Conservation (phyloP, 2,888 invertebrate species). For the Arctia plantaginis region DNA sequence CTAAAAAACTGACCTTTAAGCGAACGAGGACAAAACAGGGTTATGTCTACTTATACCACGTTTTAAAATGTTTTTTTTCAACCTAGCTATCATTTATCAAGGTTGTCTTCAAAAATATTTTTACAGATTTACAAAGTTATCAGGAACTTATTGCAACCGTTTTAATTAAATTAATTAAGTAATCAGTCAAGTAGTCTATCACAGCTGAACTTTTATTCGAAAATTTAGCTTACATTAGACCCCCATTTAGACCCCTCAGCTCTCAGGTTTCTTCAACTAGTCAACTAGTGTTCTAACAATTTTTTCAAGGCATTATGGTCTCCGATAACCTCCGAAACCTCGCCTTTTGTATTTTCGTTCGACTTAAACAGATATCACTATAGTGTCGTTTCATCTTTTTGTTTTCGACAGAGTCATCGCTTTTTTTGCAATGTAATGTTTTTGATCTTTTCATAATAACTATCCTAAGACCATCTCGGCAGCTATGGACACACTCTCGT, state of each 20-base stretch:
- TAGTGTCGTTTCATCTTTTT: not conserved
- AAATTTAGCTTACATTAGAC: not conserved
- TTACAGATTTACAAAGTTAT: not conserved
- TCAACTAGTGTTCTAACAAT: too few relatives aligned
- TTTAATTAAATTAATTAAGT: not conserved
- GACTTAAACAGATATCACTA: not conserved
- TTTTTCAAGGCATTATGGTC: not conserved
- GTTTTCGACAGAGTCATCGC: not conserved
- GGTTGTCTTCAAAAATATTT: not conserved
- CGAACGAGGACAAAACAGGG: slow-evolving; percentile 34
- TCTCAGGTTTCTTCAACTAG: too few relatives aligned
- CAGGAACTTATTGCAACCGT: not conserved
- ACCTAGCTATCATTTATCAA: not conserved
- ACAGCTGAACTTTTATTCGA: not conserved
- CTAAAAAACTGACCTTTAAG: slow-evolving; percentile 21
- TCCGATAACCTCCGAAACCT: not conserved
- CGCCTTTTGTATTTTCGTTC: not conserved
- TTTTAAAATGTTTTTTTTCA: not conserved
- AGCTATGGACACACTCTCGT: not conserved
- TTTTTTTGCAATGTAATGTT: not conserved
- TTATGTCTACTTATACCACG: slow-evolving; percentile 20
- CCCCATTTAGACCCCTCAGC: not conserved
- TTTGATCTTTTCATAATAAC: not conserved
- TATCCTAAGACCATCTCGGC: not conserved
- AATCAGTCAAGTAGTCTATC: not conserved